A percentile compares a stretch with the other conserved stretches of the same genome.
Evolutionary conservation across 2,888 invertebrate species (phyloP).

Genomic region (Agonum fuliginosum): DNA sequence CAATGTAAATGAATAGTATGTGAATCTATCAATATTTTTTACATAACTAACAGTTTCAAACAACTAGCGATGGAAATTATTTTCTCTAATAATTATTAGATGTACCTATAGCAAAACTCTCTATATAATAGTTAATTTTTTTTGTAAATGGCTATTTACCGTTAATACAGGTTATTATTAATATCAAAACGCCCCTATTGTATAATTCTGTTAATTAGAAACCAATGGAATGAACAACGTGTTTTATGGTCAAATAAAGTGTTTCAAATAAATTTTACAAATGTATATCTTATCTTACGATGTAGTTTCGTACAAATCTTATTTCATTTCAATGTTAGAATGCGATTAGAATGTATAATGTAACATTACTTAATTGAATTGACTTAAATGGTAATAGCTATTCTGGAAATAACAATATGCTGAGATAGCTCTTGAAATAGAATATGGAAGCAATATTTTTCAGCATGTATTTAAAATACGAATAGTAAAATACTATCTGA

Average conservation of each 20-base stretch:
- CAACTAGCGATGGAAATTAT: too few relatives aligned
- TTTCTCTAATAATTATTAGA: too few relatives aligned
- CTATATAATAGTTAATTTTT: too few relatives aligned
- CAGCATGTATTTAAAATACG: too few relatives aligned
- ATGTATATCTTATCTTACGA: slow-evolving; percentile 17
- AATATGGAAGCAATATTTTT: too few relatives aligned
- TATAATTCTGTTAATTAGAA: slow-evolving; percentile 33
- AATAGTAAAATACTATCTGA: too few relatives aligned
- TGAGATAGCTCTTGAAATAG: not conserved
- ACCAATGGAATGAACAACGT: not conserved
- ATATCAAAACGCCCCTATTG: not conserved
- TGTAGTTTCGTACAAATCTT: slow-evolving; percentile 33
- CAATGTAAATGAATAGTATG: too few relatives aligned
- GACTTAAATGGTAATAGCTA: slow-evolving; percentile 1
- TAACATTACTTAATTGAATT: slow-evolving; percentile 24
- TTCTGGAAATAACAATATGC: not conserved
- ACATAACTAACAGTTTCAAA: too few relatives aligned
- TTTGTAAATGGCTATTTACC: too few relatives aligned
- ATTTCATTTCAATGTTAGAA: slow-evolving; percentile 22
- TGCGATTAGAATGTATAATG: slow-evolving; percentile 6
- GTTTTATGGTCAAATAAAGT: slow-evolving; percentile 31
- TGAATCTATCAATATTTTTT: too few relatives aligned
- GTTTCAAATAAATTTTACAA: slow-evolving; percentile 42
- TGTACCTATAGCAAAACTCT: too few relatives aligned
- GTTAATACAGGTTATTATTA: too few relatives aligned